Evolutionary conservation across 1,140 invertebrate species (phyloP).

Genomic region (Nomia melanderi): DNA sequence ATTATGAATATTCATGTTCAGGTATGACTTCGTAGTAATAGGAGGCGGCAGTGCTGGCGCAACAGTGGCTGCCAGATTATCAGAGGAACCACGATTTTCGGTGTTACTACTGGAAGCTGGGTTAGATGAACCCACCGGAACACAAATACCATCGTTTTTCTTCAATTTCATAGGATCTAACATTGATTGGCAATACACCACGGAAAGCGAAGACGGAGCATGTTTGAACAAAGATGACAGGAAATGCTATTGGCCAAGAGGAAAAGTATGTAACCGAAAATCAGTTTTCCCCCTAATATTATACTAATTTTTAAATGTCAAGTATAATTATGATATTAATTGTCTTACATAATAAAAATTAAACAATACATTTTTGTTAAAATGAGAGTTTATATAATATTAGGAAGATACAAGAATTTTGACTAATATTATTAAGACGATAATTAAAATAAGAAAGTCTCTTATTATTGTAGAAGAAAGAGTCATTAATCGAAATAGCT

Average conservation of each 20-base stretch:
- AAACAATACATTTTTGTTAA: no score
- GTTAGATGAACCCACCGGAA: constrained; percentile 90
- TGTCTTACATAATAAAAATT: no score
- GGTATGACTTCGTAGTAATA: constrained; percentile 93
- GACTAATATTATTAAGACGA: no score
- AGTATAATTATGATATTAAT: no score
- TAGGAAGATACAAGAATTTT: no score
- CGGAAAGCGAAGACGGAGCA: constrained; percentile 91
- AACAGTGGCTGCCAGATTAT: constrained; percentile 90
- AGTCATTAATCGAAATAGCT: no score
- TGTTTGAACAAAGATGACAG: constrained; percentile 88
- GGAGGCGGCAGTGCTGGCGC: constrained; percentile 93
- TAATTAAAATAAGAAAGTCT: no score
- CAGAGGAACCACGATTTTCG: constrained; percentile 88
- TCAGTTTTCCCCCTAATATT: not conserved
- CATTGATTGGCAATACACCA: constrained; percentile 93
- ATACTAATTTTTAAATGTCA: no score
- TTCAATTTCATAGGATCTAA: constrained; percentile 90
- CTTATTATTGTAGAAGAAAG: no score
- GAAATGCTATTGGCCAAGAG: constrained; percentile 91
- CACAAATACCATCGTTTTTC: constrained; percentile 92
- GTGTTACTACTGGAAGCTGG: constrained; percentile 92
- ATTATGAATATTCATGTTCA: constrained; percentile 65
- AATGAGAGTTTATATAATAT: no score
- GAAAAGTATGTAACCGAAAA: constrained; percentile 83